A percentile compares a stretch with the other conserved stretches of the same genome.
Conservation (phyloP, 1,140 invertebrate genomes). For the Drosophila kurseongensis region DNA sequence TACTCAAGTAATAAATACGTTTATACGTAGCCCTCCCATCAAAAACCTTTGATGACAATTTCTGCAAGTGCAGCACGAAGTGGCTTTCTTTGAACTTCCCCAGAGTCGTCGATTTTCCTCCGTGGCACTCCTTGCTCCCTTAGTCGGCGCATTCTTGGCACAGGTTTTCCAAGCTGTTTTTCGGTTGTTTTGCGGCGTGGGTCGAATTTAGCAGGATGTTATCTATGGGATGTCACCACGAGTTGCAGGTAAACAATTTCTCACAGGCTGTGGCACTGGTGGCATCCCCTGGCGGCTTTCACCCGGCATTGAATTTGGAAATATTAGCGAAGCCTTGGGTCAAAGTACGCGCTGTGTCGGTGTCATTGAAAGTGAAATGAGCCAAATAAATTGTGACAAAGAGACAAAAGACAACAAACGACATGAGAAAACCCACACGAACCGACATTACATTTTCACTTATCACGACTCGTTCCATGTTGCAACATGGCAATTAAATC, state of each 20-base stretch:
- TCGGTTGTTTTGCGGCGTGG: constrained; percentile 41
- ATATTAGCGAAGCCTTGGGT: constrained; percentile 60
- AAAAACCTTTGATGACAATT: not conserved
- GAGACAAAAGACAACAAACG: constrained; percentile 23
- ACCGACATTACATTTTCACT: constrained; percentile 44
- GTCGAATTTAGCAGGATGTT: constrained; percentile 61
- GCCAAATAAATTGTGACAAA: constrained; percentile 43
- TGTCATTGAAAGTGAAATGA: constrained; percentile 63
- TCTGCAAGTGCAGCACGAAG: constrained; percentile 30
- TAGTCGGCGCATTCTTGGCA: constrained; percentile 23
- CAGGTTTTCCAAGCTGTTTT: constrained; percentile 11
- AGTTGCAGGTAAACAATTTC: constrained; percentile 33
- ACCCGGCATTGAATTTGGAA: constrained; percentile 58
- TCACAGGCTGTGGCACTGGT: constrained; percentile 17
- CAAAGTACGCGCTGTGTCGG: constrained; percentile 52
- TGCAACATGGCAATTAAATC: constrained; percentile 33
- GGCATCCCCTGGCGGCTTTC: constrained; percentile 55
- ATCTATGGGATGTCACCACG: constrained; percentile 61
- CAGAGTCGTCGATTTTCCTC: constrained; percentile 27
- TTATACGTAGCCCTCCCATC: too few relatives aligned
- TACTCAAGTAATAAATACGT: too few relatives aligned
- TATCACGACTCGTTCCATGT: constrained; percentile 33
- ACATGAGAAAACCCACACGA: constrained; percentile 41
- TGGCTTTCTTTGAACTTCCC: constrained; percentile 43
- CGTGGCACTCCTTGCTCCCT: constrained; percentile 18